Conservation (phyloP, 23 tunicate genomes). For the Clavelina lepadiformis region DNA sequence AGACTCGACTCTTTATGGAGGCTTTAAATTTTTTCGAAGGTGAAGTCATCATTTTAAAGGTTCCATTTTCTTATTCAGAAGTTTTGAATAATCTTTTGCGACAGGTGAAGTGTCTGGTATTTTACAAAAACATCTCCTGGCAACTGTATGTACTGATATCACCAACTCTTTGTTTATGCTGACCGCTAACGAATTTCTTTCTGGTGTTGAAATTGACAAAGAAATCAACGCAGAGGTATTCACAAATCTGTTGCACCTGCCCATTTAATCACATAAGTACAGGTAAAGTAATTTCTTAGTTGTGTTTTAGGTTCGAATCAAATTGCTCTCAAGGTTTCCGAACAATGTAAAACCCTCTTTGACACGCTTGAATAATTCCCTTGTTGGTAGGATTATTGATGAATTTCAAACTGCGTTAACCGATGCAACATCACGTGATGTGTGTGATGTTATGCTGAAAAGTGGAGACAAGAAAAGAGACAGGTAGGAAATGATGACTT, state of each 20-base stretch:
- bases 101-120: slow-evolving; percentile 17
- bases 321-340: slow-evolving; percentile 54
- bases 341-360: slow-evolving; percentile 28
- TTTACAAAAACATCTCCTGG: slow-evolving; percentile 48
- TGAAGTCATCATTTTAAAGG: background rate
- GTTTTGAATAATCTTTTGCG: background rate
- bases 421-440: slow-evolving; percentile 16
- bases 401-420: slow-evolving; percentile 31
- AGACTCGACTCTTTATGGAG: slow-evolving; percentile 24
- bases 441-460: slow-evolving; percentile 61
- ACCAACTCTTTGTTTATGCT: slow-evolving; percentile 39
- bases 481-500: slow-evolving; percentile 9
- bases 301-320: slow-evolving; percentile 35
- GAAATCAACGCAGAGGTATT: slow-evolving; percentile 39
- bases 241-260: too few species aligned
- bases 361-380: slow-evolving; percentile 35
- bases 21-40: slow-evolving; percentile 42
- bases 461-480: slow-evolving; percentile 69
- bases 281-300: too few species aligned
- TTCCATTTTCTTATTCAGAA: background rate
- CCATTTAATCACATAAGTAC: too few species aligned
- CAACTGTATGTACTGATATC: slow-evolving; percentile 36
- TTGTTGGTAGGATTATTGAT: slow-evolving; percentile 35
- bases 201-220: slow-evolving; percentile 21
- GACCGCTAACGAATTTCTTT: slow-evolving; percentile 37